phyloP scores from a whole-genome alignment of 2,888 invertebrate species.

The Lomographa bimaculata region DNA sequence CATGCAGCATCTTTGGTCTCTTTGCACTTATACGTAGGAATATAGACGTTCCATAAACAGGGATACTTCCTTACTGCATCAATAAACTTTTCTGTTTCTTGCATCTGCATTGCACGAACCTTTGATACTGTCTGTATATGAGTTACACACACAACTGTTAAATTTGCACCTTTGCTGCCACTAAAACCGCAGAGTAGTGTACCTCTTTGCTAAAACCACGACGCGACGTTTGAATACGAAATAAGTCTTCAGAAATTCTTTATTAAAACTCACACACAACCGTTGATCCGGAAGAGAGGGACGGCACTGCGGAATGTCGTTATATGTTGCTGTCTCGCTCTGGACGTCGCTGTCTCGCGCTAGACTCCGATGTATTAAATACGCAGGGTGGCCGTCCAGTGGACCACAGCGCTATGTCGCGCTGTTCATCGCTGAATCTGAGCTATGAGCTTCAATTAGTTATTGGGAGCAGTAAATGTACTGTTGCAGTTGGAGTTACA shows the following conservation, averaged over 20 bases:
- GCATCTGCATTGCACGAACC: no score
- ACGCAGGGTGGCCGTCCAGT: neutral
- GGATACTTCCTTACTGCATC: constrained; percentile 6
- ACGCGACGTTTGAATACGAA: no score
- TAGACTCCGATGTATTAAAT: constrained; percentile 1
- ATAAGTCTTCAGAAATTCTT: no score
- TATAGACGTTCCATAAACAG: constrained; percentile 8
- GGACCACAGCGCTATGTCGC: neutral
- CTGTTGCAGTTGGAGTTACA: no score
- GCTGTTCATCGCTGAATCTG: neutral
- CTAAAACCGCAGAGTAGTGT: no score
- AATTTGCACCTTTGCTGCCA: no score
- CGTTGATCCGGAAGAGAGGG: neutral
- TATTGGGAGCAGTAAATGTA: no score
- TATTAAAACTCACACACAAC: neutral
- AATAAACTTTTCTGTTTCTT: constrained; percentile 13
- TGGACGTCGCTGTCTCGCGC: neutral
- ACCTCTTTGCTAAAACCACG: no score
- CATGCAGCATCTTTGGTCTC: constrained; percentile 9
- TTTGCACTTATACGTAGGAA: constrained; percentile 3
- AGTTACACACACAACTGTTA: no score
- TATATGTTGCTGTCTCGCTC: constrained; percentile 5
- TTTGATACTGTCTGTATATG: no score
- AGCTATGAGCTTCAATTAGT: no score
- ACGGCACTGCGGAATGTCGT: constrained; percentile 2